A percentile compares a stretch with the other conserved stretches of the same genome.
These are phyloP conservation scores for Chaetodon trifascialis DNA, from an alignment of 2,113 vertebrate species.

Conservation along the genomic window DNA sequence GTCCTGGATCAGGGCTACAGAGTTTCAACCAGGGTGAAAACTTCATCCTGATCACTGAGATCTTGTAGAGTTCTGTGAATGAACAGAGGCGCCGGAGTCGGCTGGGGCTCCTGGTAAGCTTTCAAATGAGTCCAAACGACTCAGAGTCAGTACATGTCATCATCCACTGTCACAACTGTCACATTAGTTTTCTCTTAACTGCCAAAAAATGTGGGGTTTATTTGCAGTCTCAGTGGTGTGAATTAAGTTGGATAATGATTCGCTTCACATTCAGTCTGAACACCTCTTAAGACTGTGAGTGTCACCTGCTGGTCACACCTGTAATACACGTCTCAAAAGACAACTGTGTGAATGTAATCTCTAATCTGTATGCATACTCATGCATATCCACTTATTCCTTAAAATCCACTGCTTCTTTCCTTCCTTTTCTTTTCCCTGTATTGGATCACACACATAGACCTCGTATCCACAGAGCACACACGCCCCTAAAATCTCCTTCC, in stretches of 20 bases:
- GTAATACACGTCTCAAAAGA: not conserved
- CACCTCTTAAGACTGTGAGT: not conserved
- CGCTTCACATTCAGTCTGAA: conserved; percentile 25
- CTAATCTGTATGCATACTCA: conserved; percentile 26
- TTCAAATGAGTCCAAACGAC: not conserved
- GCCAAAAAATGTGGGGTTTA: not conserved
- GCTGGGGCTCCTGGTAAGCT: not conserved
- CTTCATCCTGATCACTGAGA: not conserved
- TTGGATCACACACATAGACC: conserved; percentile 1
- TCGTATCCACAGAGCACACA: not conserved
- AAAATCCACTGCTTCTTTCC: conserved; percentile 5
- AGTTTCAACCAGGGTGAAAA: not conserved
- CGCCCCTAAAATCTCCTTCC: not conserved
- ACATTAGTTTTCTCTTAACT: not conserved
- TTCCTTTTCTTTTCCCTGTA: conserved; percentile 14
- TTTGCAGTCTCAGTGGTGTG: not conserved
- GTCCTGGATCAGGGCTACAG: not conserved
- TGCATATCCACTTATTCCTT: not conserved
- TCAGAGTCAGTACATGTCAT: not conserved
- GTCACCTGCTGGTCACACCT: not conserved
- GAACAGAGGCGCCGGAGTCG: not conserved
- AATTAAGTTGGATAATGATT: not conserved
- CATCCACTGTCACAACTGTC: not conserved
- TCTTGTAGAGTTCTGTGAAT: not conserved
- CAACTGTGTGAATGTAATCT: conserved; percentile 3